Base-by-base conservation (phyloP, 2,888 invertebrate species). In the Mesoligia furuncula region DNA sequence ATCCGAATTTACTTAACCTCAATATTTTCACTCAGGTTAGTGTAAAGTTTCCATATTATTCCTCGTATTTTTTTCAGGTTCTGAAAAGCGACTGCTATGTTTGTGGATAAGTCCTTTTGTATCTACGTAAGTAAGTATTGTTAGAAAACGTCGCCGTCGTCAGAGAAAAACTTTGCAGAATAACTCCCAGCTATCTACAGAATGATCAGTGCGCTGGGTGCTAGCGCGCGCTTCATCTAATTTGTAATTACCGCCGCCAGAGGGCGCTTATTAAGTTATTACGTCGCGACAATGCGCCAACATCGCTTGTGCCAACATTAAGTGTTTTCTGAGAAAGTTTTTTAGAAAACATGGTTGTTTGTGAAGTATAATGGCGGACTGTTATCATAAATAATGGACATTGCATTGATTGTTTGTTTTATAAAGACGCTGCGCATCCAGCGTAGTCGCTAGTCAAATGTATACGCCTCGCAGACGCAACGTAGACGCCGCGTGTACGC, bases 191-290 rank as follows among this genome's bases (percentile, higher is more conserved):
- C 57, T 86, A 87, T 89, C 85, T 87, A 51, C 31, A 66, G 77
- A 69, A 75, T 73, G 88, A 93, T 93, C 92, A 85, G 68, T 59
- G 85, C 80, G 81, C 76, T 80, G 76, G 84, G 80, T 79, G 86
- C 84, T 81, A 81, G 80, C 84, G 77, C 76, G 85, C 85, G 89
- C 89, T 90, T 86, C 89, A 77, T 93, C 91, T 93, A 93, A 93
- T 93, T 93, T 93, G 93, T 93, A 93, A 93, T 93, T 93, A 93
- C 91, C 88, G 85, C 73, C 86, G 77, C 79, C 76, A 87, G 87
- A 87, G 86, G 90, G 71, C 82, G 79, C 84, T 91, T 92, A 93
- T 93, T 93, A 93, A 91, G 91, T 92, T 92, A 93, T 93, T 91
- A 90, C 86, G 64, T 68, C 67, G 84, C 85, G 85, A 88, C 85